Conservation (phyloP, 2,888 invertebrate genomes). For the Philaethria dido region DNA sequence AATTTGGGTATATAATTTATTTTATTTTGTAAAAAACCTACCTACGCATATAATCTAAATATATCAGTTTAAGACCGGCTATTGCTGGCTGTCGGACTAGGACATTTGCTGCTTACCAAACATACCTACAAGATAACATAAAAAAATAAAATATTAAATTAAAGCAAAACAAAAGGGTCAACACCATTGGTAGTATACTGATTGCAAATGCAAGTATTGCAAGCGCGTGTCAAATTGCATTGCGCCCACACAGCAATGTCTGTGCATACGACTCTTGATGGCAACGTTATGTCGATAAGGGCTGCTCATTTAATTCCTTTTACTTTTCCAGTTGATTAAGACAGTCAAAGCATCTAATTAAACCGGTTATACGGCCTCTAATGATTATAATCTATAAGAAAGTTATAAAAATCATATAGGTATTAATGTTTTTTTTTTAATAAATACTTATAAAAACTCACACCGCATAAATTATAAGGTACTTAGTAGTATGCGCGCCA, state of each 20-base stretch:
- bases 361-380: background rate
- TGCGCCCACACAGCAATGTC: slow-evolving; percentile 61
- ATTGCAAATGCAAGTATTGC: slow-evolving; percentile 73
- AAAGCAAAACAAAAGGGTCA: slow-evolving; percentile 29
- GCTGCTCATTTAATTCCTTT: slow-evolving; percentile 19
- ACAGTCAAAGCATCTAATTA: slow-evolving; percentile 13
- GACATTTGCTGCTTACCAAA: background rate
- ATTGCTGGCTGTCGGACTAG: no score
- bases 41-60: no score
- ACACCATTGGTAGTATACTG: slow-evolving; percentile 53
- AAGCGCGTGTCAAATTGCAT: slow-evolving; percentile 73
- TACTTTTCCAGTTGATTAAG: slow-evolving; percentile 13
- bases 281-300: slow-evolving; percentile 43
- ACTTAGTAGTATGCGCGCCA: slow-evolving; percentile 61
- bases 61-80: no score
- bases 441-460: slow-evolving; percentile 27
- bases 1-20: background rate
- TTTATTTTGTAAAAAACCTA: background rate
- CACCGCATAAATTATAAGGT: slow-evolving; percentile 28
- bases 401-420: background rate
- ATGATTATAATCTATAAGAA: background rate
- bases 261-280: slow-evolving; percentile 44
- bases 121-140: background rate
- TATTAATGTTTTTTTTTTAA: background rate
- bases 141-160: slow-evolving; percentile 16